Conservation (phyloP, 2,888 invertebrate genomes). For the Xestia rhomboidea region DNA sequence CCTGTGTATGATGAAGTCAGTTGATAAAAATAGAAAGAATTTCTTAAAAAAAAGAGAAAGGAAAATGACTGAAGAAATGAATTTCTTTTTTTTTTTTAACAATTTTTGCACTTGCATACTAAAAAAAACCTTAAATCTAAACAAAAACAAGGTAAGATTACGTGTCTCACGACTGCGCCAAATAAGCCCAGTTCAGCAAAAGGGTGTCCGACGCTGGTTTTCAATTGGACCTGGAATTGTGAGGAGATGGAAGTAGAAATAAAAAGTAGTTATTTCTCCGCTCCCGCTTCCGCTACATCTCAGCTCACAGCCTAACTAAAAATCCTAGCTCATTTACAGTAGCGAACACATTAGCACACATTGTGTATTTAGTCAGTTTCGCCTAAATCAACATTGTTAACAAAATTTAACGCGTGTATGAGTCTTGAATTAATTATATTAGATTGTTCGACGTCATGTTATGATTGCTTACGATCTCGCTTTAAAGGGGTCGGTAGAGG, state of each 20-base stretch:
- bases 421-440: constrained; percentile 64
- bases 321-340: constrained; percentile 18
- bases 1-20: not conserved
- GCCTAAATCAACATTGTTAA: constrained; percentile 65
- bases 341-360: constrained; percentile 40
- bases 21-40: not conserved
- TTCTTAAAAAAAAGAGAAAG: no score
- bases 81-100: no score
- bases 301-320: constrained; percentile 14
- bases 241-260: not conserved
- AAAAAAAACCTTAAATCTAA: not conserved
- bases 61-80: no score
- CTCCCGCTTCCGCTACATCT: not conserved
- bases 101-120: no score
- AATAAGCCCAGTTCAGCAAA: not conserved
- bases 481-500: constrained; percentile 12
- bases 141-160: not conserved
- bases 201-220: not conserved
- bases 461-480: constrained; percentile 46
- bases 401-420: constrained; percentile 60
- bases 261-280: not conserved
- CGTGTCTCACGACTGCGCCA: not conserved
- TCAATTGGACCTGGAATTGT: not conserved
- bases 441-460: constrained; percentile 57
- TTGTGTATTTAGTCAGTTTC: constrained; percentile 56